Evolutionary conservation across 1,140 invertebrate genomes (phyloP), one percentile per base, ranked within the genome.

Genomic region (Leptopilina clavipes): DNA sequence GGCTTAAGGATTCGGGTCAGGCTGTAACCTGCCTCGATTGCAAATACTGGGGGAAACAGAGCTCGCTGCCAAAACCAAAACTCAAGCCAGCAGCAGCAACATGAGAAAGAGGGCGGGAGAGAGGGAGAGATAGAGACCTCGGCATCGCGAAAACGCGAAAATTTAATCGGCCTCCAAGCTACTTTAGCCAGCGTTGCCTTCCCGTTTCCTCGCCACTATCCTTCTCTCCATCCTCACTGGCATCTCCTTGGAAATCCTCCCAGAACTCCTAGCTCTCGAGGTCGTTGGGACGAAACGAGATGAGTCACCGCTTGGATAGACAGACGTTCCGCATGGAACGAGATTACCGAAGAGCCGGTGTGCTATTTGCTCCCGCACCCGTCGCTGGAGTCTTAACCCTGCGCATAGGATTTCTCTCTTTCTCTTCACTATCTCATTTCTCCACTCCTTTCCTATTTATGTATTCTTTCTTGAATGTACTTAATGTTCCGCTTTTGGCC

Each of bases 1-100:
- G 78, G 83, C 83, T 89, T 89, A 87, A 87, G 82, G 82, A 89
- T 89, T 89, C 88, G 85, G 85, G 86, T 89, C 88, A 89, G 86
- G 84, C 82, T 84, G 84, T 85, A 84, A 83, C 86, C 86, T 85
- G 84, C 84, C 84, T 88, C 84, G 86, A 87, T 89, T 87, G 84
- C 86, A 88, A 89, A 89, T 89, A 88, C 83, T 80, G 81, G 65
- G 83, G 79, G 85, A 85, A 86, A 86, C 86, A 84, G 73, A 80
- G 74, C 82, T 85, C 84, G 52, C 77, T 88, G 84, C 87, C 87
- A 88, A 88, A 87, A 88, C 82, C 84, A 84, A 86, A 82, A 80
- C 81, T 80, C 81, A 82, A 82, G 79, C 79, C 80, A 76, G 80
- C 78, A 82, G 77, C 81, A 76, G n/a, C n/a, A n/a, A 79, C 80